Conservation (phyloP, 2,888 invertebrate genomes). For the Agrenia bidenticulata region DNA sequence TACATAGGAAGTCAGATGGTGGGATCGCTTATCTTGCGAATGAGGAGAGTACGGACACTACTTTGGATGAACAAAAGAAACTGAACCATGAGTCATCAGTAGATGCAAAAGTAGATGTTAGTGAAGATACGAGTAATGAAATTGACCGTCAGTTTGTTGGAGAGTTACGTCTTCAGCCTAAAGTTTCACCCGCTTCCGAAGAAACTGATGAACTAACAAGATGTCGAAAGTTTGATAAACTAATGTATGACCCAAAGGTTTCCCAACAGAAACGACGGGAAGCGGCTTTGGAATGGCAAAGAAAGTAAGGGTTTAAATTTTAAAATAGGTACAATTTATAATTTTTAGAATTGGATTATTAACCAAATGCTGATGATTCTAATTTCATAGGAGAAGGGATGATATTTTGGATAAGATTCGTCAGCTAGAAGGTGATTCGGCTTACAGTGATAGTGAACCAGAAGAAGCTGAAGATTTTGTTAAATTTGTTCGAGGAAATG, state of each 20-base stretch:
- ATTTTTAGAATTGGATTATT: no score
- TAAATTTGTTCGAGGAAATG: constrained; percentile 21
- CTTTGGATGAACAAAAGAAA: no score
- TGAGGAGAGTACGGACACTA: no score
- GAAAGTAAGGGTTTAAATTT: constrained; percentile 34
- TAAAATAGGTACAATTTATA: no score
- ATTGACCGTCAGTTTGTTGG: no score
- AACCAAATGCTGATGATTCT: neutral
- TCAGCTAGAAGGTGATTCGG: constrained; percentile 59
- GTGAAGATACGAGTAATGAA: no score
- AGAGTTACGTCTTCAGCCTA: neutral
- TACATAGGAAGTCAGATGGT: no score
- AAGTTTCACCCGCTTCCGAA: neutral
- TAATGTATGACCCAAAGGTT: constrained; percentile 29
- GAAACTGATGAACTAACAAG: neutral
- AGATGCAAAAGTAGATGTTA: no score
- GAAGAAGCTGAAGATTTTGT: constrained; percentile 56
- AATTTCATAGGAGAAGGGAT: constrained; percentile 59
- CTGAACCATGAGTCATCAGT: no score
- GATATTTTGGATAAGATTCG: constrained; percentile 60
- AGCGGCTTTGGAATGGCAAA: constrained; percentile 43
- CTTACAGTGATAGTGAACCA: constrained; percentile 54
- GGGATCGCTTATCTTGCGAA: no score
- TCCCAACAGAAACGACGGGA: constrained; percentile 45
- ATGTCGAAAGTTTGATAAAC: constrained; percentile 19